Evolutionary conservation across 92 coral and sea anemone species (phyloP), one percentile per base, ranked within the genome.

Genomic region (Plumapathes pennacea): DNA sequence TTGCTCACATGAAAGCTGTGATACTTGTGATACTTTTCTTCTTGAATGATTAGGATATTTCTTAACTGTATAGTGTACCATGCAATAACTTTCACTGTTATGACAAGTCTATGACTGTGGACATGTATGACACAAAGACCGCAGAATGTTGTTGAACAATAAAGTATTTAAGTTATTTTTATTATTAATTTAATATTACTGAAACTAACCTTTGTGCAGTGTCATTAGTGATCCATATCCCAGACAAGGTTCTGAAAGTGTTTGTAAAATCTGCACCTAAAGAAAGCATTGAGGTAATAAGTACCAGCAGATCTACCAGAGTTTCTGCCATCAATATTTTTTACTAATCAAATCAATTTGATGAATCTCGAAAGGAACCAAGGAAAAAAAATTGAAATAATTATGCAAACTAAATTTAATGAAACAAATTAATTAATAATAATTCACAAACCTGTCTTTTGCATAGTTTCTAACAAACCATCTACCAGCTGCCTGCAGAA

Each of bases 211-310:
- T 25, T 57, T 45, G 46, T 13, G 36, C 63, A 46, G 62, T 10
- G 37, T 62, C 46, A 30, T 49, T 62, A 10, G 38, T 52, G 28
- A 66, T 25, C n/a, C 47, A 51, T 33, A 85, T 58, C 52, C 57
- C 67, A 30, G 32, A 50, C 45, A 85, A 61, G 69, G 54, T 73
- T 38, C 92, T 66, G 14, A 85, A 85, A 34, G 76, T 71, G 22
- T 85, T 85, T 21, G 92, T 85, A 65, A 85, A 85, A 63, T 85
- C 92, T 38, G 92, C 82, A 34, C 92, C 92, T 85, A 40, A 19
- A 54, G 11, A 1, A 28, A 33, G 12, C 18, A 32, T 11, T 7
- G 11, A 46, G 13, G 30, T 18, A 6, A 54, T 5, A 17, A 15
- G 13, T 22, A 50, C 4, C 30, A 38, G 19, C 8, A n/a, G 22